Evolutionary conservation across 2,888 invertebrate genomes (phyloP).

Genomic region (Diarsia mendica): DNA sequence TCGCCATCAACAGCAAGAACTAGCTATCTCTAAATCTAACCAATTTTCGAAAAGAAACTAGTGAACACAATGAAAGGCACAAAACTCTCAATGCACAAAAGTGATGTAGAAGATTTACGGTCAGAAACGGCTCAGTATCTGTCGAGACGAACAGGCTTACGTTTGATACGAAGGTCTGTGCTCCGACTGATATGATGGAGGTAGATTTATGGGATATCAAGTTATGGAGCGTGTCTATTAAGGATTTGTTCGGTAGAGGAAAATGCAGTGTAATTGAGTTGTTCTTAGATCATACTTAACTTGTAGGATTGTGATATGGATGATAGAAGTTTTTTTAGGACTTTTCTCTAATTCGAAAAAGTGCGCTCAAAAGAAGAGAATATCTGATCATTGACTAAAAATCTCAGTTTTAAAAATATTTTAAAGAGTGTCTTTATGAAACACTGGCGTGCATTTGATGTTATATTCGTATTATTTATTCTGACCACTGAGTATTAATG

Average conservation of each 20-base stretch:
- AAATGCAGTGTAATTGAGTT: neutral
- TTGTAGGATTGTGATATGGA: neutral
- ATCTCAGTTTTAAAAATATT: no score
- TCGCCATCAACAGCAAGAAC: no score
- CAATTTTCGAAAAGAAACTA: neutral
- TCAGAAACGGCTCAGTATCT: conserved; percentile 17
- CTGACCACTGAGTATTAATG: no score
- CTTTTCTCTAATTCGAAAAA: no score
- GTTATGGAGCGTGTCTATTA: neutral
- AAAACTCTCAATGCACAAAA: neutral
- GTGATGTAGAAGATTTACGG: conserved; percentile 5
- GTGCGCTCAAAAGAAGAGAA: no score
- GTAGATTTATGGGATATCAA: conserved; percentile 6
- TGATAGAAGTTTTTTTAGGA: neutral
- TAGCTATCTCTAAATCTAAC: no score
- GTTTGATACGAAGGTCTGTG: conserved; percentile 6
- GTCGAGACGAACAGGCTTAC: conserved; percentile 7
- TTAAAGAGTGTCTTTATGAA: no score
- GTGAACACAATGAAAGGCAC: neutral
- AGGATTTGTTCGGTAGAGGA: conserved; percentile 8
- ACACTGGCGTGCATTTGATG: no score
- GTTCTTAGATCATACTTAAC: neutral
- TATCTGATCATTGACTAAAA: no score
- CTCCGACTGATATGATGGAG: conserved; percentile 8
- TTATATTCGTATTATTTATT: no score